These are phyloP conservation scores for Chroicocephalus ridibundus DNA, from an alignment of 2,113 vertebrate genomes.

Conservation along the genomic window DNA sequence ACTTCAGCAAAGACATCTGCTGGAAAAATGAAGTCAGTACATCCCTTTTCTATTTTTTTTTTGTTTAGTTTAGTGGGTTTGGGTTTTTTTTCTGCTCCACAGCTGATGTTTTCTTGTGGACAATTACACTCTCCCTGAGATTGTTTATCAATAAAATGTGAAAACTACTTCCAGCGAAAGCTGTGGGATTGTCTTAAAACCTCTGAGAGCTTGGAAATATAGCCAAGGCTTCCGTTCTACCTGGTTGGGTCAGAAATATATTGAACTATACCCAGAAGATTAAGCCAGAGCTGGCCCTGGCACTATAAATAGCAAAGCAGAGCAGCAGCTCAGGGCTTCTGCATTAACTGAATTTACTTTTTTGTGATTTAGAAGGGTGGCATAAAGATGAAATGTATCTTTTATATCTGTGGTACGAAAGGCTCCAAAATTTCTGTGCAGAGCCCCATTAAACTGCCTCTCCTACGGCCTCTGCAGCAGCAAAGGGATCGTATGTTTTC, in stretches of 20 bases:
- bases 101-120: not conserved
- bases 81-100: not conserved
- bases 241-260: conserved; percentile 45
- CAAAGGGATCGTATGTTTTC: not conserved
- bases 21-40: conserved; percentile 16
- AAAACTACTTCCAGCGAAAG: not conserved
- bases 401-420: conserved; percentile 16
- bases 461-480: not conserved
- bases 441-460: conserved; percentile 12
- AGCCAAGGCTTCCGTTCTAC: conserved; percentile 6
- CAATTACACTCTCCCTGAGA: not conserved
- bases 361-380: conserved; percentile 21
- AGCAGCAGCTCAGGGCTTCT: conserved; percentile 11
- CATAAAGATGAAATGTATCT: conserved; percentile 47
- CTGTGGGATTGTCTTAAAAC: conserved; percentile 19
- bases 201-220: not conserved
- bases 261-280: conserved; percentile 29
- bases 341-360: conserved; percentile 18
- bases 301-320: conserved; percentile 11
- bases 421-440: conserved; percentile 11
- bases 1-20: conserved; percentile 40
- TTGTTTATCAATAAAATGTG: not conserved
- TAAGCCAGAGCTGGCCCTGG: conserved; percentile 5
- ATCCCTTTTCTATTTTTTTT: not conserved
- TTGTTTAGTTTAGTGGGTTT: not conserved